phyloP scores from a whole-genome alignment of 2,797 vertebrate genomes.

The Macropus fuliginosus region DNA sequence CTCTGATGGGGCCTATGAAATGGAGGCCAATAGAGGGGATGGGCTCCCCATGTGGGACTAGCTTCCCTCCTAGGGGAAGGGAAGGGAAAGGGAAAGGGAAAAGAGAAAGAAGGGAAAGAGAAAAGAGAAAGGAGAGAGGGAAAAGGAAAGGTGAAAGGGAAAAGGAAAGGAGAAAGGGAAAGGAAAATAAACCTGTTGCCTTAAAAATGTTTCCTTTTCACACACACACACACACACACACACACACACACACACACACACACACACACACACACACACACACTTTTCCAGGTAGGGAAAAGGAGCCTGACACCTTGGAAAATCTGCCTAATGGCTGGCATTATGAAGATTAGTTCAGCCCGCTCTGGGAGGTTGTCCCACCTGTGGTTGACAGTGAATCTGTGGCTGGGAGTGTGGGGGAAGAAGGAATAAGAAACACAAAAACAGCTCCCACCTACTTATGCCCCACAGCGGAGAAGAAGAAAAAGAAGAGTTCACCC shows the following conservation, averaged over 20 bases:
- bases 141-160: background rate
- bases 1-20: background rate
- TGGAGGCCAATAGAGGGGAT: background rate
- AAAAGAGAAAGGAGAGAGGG: background rate
- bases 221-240: background rate
- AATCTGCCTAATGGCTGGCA: background rate
- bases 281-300: background rate
- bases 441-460: slow-evolving; percentile 4
- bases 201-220: background rate
- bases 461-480: background rate
- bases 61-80: background rate
- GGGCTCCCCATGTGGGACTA: background rate
- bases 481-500: background rate
- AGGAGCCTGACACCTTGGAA: background rate
- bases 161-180: background rate
- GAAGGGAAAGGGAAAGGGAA: background rate
- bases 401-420: background rate
- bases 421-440: background rate
- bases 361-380: background rate
- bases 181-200: background rate
- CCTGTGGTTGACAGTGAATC: background rate
- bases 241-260: background rate
- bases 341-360: background rate
- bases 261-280: too few species aligned
- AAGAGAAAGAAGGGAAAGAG: too few species aligned